Base-by-base conservation (phyloP, 2,888 invertebrate genomes). In the Mimas tiliae region DNA sequence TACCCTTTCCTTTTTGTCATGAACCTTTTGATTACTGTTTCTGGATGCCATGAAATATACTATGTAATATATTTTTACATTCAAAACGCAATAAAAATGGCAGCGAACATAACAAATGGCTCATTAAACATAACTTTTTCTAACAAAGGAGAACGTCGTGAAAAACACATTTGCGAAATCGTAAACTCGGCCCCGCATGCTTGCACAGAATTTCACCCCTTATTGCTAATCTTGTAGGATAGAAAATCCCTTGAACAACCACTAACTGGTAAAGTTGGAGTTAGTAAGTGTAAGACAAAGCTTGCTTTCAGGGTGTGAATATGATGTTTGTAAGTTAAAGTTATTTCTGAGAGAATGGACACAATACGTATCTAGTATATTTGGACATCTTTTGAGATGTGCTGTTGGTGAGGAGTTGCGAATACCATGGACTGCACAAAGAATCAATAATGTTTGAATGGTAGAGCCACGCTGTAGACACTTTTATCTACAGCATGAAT, bases 141-240 rank as follows among this genome's bases (percentile, higher is more conserved):
- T 80, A 80, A 69, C 74, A 80, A 80, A 77, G 82, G 78, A 74
- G 74, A 76, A 67, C 67, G 79, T 76, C 78, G 76, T 82, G 80
- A 82, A 86, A 88, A 86, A 86, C 81, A 83, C 83, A 86, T 88
- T 89, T 85, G 83, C 82, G 75, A 80, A 84, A 83, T 80, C 85
- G 86, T 89, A 89, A 90, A 89, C 89, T 79, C 76, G 70, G 64
- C 62, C 66, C 68, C 68, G 34, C 12, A 63, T 27, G 45, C 27
- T 67, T 47, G 8, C 62, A 65, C 45, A 62, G 66, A 58, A 80
- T 71, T 78, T 68, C 73, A 16, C 66, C 66, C 75, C 75, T 74
- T 80, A 76, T 64, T 38, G 0, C 6, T 62, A 21, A 38, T 7
- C 50, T 0, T 7, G 65, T 82, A 81, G 65, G 79, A 70, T 68